A percentile compares a stretch with the other conserved stretches of the same genome.
Conservation (phyloP, 2,888 invertebrate species). For the Invenusta paracnida region DNA sequence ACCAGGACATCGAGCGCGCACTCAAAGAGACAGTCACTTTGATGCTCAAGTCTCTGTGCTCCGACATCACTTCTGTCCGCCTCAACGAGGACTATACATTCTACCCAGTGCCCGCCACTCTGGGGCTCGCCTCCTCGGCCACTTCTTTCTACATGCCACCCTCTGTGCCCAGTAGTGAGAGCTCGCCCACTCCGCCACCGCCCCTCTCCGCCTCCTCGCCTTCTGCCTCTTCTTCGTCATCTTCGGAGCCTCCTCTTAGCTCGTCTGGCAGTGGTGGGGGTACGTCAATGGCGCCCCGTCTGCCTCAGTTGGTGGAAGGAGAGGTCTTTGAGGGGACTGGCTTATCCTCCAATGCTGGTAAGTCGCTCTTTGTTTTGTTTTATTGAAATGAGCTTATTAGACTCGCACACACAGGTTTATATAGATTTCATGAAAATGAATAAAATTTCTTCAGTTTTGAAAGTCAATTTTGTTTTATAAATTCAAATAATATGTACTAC, state of each 20-base stretch:
- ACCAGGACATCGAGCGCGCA: background rate
- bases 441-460: no score
- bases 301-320: constrained; percentile 5
- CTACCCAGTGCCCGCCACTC: background rate
- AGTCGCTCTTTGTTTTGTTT: no score
- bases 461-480: background rate
- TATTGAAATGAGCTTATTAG: no score
- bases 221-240: background rate
- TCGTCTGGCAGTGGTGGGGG: background rate
- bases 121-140: background rate
- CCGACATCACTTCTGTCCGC: background rate
- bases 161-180: no score
- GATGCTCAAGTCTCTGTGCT: background rate
- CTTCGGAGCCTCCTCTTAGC: background rate
- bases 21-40: background rate
- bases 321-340: background rate
- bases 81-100: constrained; percentile 12
- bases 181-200: background rate
- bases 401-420: no score
- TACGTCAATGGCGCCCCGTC: background rate
- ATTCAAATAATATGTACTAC: no score
- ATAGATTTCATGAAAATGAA: no score
- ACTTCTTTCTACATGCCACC: no score
- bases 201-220: background rate
- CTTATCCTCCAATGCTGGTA: no score